A percentile compares a stretch with the other conserved stretches of the same genome.
Conservation (phyloP, 2,113 vertebrate species). For the Penelope pileata region DNA sequence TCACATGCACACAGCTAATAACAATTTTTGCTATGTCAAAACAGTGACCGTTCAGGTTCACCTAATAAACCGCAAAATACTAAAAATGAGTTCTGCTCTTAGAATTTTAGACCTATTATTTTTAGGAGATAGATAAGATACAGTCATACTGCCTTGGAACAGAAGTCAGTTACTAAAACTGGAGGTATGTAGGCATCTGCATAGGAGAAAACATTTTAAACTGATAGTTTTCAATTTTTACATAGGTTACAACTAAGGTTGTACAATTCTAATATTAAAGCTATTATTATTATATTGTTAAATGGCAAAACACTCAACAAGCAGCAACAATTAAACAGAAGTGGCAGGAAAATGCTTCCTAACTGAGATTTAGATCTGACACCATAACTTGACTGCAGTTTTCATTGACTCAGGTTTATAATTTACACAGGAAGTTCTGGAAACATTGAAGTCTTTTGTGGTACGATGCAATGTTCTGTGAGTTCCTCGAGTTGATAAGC, state of each 20-base stretch:
- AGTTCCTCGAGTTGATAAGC: background rate
- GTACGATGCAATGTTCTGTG: background rate
- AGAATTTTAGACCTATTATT: background rate
- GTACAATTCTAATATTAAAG: background rate
- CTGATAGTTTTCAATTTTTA: background rate
- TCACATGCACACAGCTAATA: background rate
- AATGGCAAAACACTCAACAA: background rate
- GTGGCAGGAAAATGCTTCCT: background rate
- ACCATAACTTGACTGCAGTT: background rate
- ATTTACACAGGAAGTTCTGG: background rate
- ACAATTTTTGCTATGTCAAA: background rate
- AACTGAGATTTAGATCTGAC: background rate
- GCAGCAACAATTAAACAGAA: background rate
- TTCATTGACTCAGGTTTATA: background rate
- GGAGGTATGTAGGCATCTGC: background rate
- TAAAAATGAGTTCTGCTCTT: background rate
- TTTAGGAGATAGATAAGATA: background rate
- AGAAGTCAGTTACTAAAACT: background rate
- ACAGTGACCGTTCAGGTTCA: background rate
- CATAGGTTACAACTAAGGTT: fast-evolving
- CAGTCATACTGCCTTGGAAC: background rate
- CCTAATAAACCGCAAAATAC: background rate
- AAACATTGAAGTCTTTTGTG: too few relatives aligned
- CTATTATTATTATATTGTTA: background rate
- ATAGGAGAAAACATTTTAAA: background rate